Percentiles rank a stretch among this genome's conserved stretches.
Evolutionary conservation across 2,113 vertebrate species (phyloP).

Genomic region (Panurus biarmicus): DNA sequence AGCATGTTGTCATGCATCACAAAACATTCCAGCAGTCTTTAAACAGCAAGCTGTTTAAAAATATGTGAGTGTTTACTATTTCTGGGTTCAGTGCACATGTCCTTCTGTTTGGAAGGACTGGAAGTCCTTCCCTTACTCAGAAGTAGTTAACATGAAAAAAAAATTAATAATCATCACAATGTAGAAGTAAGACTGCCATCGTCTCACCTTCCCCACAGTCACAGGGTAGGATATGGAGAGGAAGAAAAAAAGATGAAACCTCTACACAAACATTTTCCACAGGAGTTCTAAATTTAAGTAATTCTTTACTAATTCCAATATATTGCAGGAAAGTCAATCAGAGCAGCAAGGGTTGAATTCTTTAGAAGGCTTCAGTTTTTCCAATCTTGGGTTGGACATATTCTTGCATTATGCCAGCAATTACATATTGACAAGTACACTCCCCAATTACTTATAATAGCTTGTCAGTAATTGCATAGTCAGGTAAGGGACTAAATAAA

Average conservation of each 20-base stretch:
- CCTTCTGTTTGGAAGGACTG: background rate
- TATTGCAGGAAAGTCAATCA: background rate
- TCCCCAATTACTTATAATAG: background rate
- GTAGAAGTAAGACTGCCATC: background rate
- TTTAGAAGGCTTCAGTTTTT: background rate
- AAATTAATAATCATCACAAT: background rate
- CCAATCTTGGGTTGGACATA: background rate
- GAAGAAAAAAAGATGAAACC: background rate
- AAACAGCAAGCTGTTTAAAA: background rate
- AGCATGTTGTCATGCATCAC: background rate
- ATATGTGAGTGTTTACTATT: background rate
- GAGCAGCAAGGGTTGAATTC: background rate
- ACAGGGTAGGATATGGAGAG: background rate
- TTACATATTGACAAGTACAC: background rate
- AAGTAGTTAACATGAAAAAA: background rate
- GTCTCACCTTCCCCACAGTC: background rate
- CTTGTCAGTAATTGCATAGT: background rate
- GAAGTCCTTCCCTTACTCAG: background rate
- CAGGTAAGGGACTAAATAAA: background rate
- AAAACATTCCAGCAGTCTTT: background rate
- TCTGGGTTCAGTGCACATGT: background rate
- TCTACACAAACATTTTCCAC: background rate
- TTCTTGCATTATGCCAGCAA: background rate
- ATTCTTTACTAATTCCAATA: background rate
- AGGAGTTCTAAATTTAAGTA: background rate